Conservation (phyloP, 2,888 invertebrate genomes). For the Elmis aenea region DNA sequence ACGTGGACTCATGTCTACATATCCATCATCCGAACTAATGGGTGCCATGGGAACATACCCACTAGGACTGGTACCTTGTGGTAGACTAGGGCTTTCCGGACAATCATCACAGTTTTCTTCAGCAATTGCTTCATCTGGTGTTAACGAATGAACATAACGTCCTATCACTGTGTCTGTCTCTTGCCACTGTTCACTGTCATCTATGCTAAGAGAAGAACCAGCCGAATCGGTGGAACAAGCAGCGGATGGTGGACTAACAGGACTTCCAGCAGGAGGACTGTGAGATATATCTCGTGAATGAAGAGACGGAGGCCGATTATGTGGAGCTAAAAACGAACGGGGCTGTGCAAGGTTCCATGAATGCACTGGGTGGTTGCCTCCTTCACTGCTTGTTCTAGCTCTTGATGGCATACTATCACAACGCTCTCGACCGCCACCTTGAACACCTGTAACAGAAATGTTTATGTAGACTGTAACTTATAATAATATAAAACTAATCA, state of each 20-base stretch:
- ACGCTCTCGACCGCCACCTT: constrained; percentile 56
- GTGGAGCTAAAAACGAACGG: constrained; percentile 28
- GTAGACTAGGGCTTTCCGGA: constrained; percentile 38
- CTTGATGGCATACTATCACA: constrained; percentile 81
- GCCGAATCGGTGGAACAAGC: constrained; percentile 59
- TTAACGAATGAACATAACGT: constrained; percentile 52
- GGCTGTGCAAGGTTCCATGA: constrained; percentile 28
- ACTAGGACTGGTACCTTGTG: constrained; percentile 23
- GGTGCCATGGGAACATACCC: constrained; percentile 66
- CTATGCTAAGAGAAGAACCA: constrained; percentile 63
- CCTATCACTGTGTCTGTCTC: constrained; percentile 28
- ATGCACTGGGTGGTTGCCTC: constrained; percentile 40
- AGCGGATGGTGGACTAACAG: constrained; percentile 58
- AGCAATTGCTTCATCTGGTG: constrained; percentile 61
- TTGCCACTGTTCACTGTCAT: constrained; percentile 50
- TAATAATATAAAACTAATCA: too few relatives aligned
- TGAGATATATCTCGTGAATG: constrained; percentile 36
- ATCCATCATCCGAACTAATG: constrained; percentile 46
- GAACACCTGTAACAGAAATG: constrained; percentile 26
- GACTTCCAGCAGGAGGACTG: constrained; percentile 52
- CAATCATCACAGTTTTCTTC: constrained; percentile 61
- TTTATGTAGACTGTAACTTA: too few relatives aligned
- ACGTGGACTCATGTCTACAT: constrained; percentile 56
- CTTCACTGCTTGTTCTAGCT: constrained; percentile 62
- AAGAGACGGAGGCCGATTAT: constrained; percentile 38